Evolutionary conservation across 2,113 vertebrate genomes (phyloP), one percentile per base, ranked within the genome.

Genomic region (Ifrita kowaldi): DNA sequence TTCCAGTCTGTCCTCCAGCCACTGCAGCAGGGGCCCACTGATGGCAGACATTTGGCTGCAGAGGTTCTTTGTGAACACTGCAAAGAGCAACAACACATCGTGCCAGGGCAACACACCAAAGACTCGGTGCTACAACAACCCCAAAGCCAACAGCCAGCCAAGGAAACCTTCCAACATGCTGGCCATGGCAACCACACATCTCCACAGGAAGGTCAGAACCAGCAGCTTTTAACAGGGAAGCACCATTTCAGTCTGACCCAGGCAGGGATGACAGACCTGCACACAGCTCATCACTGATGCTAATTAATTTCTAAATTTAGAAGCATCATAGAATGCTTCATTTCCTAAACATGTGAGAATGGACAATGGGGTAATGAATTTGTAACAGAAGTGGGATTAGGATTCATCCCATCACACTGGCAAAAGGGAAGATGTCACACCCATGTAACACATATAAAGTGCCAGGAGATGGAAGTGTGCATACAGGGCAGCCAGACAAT

Each of bases 1-100:
- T 96, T 99, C 98, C 96, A 99, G 97, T 30, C 99, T 98, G 98
- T 99, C 99, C 97, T 99, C 99, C 90, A 99, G 97, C 99, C 99
- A 99, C 97, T 99, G 99, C 50, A 99, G 98, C 71, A 99, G 98
- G 3, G 99, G 99, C 10, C 99, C 99, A 9, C 99, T 99, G 92
- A 99, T 98, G 47, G 99, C 99, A 1, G 99, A 99, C 99, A 99
- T 99, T 97, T 99, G 99, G 94, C 99, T 99, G 98, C 99, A 99
- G 70, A 99, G 98, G 96, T 99, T 99, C 98, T 99, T 99, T 20
- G 99, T 99, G 98, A 99, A 99, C 84, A 98, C 98, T 98, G 85
- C 39, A 77, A 88, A 87, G 52, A 82, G 9, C 81, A 92, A 93
- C 56, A 76, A 46, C 10, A 21, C 19, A 8, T 65, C 32, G 4